Percentiles rank a stretch among this genome's conserved stretches.
Conservation (phyloP, 1,140 invertebrate species). For the Mycetomoellerius zeteki region DNA sequence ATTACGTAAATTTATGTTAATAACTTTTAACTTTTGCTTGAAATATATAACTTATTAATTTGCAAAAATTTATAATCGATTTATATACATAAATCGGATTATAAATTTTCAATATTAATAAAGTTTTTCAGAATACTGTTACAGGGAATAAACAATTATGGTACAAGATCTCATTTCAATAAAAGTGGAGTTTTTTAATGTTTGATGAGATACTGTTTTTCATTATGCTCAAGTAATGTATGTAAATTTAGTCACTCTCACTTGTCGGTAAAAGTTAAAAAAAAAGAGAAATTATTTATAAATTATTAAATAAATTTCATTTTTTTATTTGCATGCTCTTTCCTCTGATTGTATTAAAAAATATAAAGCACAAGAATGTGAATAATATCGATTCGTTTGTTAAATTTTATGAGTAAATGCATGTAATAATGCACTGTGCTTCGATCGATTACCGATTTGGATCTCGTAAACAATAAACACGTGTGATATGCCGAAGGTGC, state of each 20-base stretch:
- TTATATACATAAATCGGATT: neutral
- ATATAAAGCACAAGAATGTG: neutral
- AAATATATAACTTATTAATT: neutral
- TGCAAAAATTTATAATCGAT: neutral
- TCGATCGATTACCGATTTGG: conserved; percentile 47
- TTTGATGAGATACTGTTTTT: neutral
- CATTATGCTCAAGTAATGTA: neutral
- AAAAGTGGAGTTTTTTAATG: neutral
- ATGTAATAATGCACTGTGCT: neutral
- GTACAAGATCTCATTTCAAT: neutral
- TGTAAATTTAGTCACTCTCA: neutral
- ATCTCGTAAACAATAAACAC: conserved; percentile 59
- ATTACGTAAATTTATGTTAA: neutral
- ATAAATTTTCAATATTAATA: neutral
- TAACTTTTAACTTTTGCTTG: neutral
- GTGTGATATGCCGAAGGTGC: conserved; percentile 33
- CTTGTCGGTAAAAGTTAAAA: neutral
- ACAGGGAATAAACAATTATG: neutral
- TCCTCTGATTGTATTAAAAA: neutral
- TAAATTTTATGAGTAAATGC: neutral
- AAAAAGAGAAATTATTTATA: neutral
- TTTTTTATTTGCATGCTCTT: neutral
- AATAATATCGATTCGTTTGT: neutral
- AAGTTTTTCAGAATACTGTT: neutral
- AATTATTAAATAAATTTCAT: neutral